Percentiles rank a stretch among this genome's conserved stretches.
Conservation (phyloP, 2,888 invertebrate species). For the Amphipoea lucens region DNA sequence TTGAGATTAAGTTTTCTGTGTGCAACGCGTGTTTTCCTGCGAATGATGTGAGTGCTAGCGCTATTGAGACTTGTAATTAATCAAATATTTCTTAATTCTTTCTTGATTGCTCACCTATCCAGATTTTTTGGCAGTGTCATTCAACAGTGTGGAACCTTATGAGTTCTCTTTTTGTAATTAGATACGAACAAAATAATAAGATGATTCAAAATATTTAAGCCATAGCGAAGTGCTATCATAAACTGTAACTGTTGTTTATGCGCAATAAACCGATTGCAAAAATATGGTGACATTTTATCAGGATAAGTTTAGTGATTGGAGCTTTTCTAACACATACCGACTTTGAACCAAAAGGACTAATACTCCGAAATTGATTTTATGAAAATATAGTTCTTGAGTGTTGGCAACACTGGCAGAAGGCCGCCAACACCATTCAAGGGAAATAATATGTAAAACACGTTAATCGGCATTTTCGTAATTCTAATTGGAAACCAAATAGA, state of each 20-base stretch:
- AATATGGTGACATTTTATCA: background rate
- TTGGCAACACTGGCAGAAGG: background rate
- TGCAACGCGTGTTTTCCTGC: constrained; percentile 42
- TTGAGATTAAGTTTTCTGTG: constrained; percentile 46
- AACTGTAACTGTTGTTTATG: background rate
- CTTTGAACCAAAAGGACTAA: background rate
- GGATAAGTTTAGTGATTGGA: background rate
- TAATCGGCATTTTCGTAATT: background rate
- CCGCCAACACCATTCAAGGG: background rate
- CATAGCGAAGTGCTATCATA: background rate
- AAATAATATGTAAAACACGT: background rate
- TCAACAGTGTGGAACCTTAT: too few relatives aligned
- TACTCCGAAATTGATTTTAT: background rate
- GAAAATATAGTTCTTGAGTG: background rate
- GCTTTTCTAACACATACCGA: background rate
- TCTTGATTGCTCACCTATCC: background rate
- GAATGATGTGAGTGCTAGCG: constrained; percentile 18
- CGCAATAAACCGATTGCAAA: background rate
- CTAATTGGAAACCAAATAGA: background rate
- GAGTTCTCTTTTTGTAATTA: background rate
- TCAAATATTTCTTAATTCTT: background rate
- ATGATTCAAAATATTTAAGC: background rate
- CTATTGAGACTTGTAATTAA: constrained; percentile 3
- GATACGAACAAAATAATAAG: background rate
- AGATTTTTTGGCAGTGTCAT: background rate